Evolutionary conservation across 2,797 vertebrate genomes (phyloP).

Genomic region (Mormyrus proboscirostris): DNA sequence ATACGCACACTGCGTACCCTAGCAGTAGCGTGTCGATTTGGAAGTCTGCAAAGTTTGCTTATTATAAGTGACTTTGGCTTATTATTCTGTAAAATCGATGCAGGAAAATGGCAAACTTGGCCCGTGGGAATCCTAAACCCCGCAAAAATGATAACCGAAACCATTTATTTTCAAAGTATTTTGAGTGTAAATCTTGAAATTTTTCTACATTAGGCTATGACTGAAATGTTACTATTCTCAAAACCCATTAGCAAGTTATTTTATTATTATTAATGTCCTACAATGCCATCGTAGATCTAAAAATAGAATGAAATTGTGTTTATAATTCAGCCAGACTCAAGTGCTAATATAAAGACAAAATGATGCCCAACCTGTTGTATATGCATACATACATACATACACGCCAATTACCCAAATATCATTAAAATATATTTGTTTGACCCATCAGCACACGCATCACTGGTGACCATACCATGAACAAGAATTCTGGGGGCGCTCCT

Average conservation of each 20-base stretch:
- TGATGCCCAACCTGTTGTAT: neutral
- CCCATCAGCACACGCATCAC: neutral
- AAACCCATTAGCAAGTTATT: neutral
- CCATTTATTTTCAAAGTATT: neutral
- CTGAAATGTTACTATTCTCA: neutral
- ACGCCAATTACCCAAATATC: neutral
- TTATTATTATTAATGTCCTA: neutral
- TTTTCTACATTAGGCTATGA: neutral
- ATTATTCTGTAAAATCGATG: neutral
- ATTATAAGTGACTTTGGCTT: neutral
- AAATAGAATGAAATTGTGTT: neutral
- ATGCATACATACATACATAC: neutral
- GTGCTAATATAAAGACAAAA: neutral
- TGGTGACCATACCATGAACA: neutral
- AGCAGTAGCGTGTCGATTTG: neutral
- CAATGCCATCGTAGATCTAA: neutral
- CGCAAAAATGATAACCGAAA: neutral
- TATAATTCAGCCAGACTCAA: neutral
- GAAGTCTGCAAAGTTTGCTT: neutral
- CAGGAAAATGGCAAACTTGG: neutral
- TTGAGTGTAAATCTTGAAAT: neutral
- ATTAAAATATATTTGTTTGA: neutral
- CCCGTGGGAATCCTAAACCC: neutral
- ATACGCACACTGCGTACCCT: neutral
- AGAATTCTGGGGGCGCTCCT: neutral